Base-by-base conservation (phyloP, 2,888 invertebrate genomes). In the Brachyptera risi region DNA sequence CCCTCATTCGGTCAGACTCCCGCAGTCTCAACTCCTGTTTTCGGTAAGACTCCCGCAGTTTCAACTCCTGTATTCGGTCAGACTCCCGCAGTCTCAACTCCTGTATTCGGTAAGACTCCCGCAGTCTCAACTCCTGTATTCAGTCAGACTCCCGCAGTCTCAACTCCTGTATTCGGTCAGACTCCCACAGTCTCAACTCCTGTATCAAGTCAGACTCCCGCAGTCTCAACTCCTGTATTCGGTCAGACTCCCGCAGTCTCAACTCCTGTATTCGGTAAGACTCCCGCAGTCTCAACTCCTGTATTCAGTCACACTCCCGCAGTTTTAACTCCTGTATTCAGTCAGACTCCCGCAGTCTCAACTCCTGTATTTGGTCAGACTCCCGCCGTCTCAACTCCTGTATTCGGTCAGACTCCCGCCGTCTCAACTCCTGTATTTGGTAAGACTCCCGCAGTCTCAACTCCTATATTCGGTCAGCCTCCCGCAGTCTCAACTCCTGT, bases 51-150 rank as follows among this genome's bases (percentile, higher is more conserved):
- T 7, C 11, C 56, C 1, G 24, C 31, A 35, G 17, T n/a, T n/a
- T n/a, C n/a, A n/a, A n/a, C 54, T 35, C 24, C 62, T 11, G 15
- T 42, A 4, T 60, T 61, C 19, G 63, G 63, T 11, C 42, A 26
- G 35, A 21, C 64, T 51, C 35, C 58, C 7, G 24, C 35, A 42
- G 38, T 19, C 23, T 42, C 65, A 17, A 64, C 65, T 15, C 56
- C 63, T 11, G 62, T 21, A 26, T 3, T 31, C 42, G 1, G 44
- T 26, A 15, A 15, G 1, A 40, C 54, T 21, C 42, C 42, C 3
- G 11, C 40, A 21, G n/a, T 19, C 15, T n/a, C 35, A 17, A 15
- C 59, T 1, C 50, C 50, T 23, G 17, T 19, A 23, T 59, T 59
- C 27, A 7, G 23, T 31, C 31, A 5, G 31, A 31, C 31, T 31